Percentiles rank a stretch among this genome's conserved stretches.
phyloP scores from a whole-genome alignment of 1,140 invertebrate genomes.

The Paramacrobiotus metropolitanus region DNA sequence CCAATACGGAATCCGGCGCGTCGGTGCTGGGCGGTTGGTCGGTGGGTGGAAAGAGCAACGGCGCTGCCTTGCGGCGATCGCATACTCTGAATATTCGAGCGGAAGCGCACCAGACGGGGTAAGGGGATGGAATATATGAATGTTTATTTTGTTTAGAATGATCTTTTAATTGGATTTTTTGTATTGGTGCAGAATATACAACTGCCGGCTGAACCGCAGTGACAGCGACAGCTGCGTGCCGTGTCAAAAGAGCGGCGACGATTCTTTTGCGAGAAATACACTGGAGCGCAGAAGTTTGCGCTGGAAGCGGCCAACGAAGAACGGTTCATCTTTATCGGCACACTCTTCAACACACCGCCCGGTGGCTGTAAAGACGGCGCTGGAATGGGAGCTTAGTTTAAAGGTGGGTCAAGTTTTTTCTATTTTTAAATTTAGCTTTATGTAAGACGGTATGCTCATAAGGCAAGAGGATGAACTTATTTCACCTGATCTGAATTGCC shows the following conservation, averaged over 20 bases:
- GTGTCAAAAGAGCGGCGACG: constrained; percentile 42
- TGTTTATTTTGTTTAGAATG: background rate
- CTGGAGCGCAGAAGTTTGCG: constrained; percentile 62
- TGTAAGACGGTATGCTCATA: no score
- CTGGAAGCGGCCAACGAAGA: constrained; percentile 22
- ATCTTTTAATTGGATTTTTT: background rate
- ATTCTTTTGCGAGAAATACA: constrained; percentile 56
- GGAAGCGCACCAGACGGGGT: no score
- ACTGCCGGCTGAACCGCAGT: constrained; percentile 55
- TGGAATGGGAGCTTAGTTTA: background rate
- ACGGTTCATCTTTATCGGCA: background rate
- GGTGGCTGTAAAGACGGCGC: background rate
- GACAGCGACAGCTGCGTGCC: constrained; percentile 92
- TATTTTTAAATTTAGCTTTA: no score
- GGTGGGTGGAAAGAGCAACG: no score
- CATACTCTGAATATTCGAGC: no score
- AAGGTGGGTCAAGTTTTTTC: no score
- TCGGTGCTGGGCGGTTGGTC: constrained; percentile 8
- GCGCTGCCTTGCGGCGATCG: no score
- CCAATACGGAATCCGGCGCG: constrained; percentile 65
- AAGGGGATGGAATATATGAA: no score
- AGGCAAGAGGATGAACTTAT: no score
- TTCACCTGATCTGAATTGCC: no score
- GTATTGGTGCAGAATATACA: constrained; percentile 25
- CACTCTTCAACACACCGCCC: background rate